Base-by-base conservation (phyloP, 2,113 vertebrate species). In the Xiphias gladius region DNA sequence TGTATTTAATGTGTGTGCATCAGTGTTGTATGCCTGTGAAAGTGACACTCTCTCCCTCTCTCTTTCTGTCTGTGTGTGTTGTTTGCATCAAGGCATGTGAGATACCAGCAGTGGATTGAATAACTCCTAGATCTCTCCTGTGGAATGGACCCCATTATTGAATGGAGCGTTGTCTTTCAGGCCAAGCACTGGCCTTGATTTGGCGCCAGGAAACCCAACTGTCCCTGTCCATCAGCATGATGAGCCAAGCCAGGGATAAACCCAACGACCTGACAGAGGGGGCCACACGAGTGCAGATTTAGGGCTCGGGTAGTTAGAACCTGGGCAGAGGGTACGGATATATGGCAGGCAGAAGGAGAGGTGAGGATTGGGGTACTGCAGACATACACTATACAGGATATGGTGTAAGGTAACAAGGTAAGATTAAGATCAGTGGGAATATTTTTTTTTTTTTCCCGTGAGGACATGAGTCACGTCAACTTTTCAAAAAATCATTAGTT, bases 161-260 rank as follows among this genome's bases (percentile, higher is more conserved):
- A 91, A 92, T 90, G 80, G 84, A 89, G 88, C 46, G 59, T 89
- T 89, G 82, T 84, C 87, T 90, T 76, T 84, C 73, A 85, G 79
- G 73, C 82, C 39, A 54, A 91, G 81, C 16, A 17, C 64, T 82
- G 76, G 82, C 85, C 87, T 90, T 85, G 86, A 88, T 90, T 84
- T 72, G 43, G 20, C 54, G 90, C 90, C 91, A 92, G 85, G 84
- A 91, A 91, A 86, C 69, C 73, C 90, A 92, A 88, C 89, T 94
- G 91, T 90, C 88, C 84, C 86, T 90, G 90, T 92, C 90, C 76
- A 92, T 93, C 91, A 92, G 86, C 80, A 61, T 80, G 83, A 89
- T 46, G 65, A 79, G 86, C 57, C 64, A 48, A 83, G 85, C 74
- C 54, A 41, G 76, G 79, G 73, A 75, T 86, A 88, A 92, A 93